phyloP scores from a whole-genome alignment of 2,888 invertebrate species.

The Andrena flavipes region DNA sequence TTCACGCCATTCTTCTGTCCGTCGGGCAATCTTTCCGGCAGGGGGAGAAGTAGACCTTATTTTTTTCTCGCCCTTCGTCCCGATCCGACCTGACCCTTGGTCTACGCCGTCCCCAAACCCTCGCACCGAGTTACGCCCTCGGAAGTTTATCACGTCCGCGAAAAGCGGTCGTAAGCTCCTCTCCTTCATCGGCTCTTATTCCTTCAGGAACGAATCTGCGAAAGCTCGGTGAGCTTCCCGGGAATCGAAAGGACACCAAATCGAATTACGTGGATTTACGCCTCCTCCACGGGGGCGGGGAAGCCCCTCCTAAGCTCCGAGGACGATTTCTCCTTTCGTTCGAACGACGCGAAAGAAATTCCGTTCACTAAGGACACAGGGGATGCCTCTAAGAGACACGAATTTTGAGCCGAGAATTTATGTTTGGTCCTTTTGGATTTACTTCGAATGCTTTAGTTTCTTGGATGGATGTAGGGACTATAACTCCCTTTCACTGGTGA shows the following conservation, averaged over 20 bases:
- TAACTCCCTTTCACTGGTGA: too few relatives aligned
- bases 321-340: slow-evolving; percentile 25
- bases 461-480: neutral
- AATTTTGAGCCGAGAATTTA: neutral
- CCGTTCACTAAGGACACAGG: slow-evolving; percentile 13
- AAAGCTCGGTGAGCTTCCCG: slow-evolving; percentile 75
- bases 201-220: slow-evolving; percentile 49
- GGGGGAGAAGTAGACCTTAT: slow-evolving; percentile 73
- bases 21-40: slow-evolving; percentile 56
- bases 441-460: slow-evolving; percentile 2
- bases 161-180: slow-evolving; percentile 49
- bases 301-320: slow-evolving; percentile 27
- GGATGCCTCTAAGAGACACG: slow-evolving; percentile 1
- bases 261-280: slow-evolving; percentile 78
- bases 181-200: slow-evolving; percentile 31
- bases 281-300: neutral
- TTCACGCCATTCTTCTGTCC: slow-evolving; percentile 74
- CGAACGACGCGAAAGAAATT: slow-evolving; percentile 19
- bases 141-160: slow-evolving; percentile 69
- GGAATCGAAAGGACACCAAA: slow-evolving; percentile 79
- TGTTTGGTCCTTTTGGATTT: neutral
- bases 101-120: slow-evolving; percentile 56
- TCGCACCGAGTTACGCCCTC: slow-evolving; percentile 32
- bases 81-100: slow-evolving; percentile 54
- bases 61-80: slow-evolving; percentile 72